Evolutionary conservation across 2,888 invertebrate genomes (phyloP), one percentile per base, ranked within the genome.

Genomic region (Mactromeris polynyma): DNA sequence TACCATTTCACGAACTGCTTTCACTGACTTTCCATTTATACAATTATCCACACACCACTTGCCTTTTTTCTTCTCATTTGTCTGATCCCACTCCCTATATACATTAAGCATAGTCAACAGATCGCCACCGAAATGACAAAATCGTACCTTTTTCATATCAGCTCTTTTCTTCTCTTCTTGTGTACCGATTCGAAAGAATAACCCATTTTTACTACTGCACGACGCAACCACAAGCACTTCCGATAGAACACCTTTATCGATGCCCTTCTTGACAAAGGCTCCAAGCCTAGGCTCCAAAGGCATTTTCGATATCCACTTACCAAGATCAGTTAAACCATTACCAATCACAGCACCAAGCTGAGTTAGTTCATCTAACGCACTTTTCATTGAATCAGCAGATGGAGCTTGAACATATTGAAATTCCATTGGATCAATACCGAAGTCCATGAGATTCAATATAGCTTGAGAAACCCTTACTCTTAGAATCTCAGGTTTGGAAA

Each of bases 371-470:
- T 92, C 86, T 81, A 95, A 78, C 2, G 96, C 95, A n/a, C 88
- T 85, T 26, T 58, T 64, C 82, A 82, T 82, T 38, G 82, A 17
- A 40, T 93, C 94, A n/a, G 54, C 17, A 11, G 93, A 78, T 7
- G 96, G 96, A 14, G 96, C 90, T 78, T 96, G 94, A 0, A 97
- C 95, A 93, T 96, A 97, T 54, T 96, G 95, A 91, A 96, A 96
- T 7, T 91, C 85, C 6, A 93, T 42, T 7, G 93, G 94, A 83
- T 94, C 92, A 86, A 96, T 94, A 14, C 95, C 95, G 64, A 97
- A 93, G 40, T 95, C 94, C 38, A 96, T 86, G 6, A 97, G 94
- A 77, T 96, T 95, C 7, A 96, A 92, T 46, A 96, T 81, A 21
- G 94, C 96, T 81, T 95, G 95, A 11, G 94, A 94, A 2, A 96